Percentiles rank a stretch among this genome's conserved stretches.
Conservation (phyloP, 1,140 invertebrate species). For the Oppia nitens region DNA sequence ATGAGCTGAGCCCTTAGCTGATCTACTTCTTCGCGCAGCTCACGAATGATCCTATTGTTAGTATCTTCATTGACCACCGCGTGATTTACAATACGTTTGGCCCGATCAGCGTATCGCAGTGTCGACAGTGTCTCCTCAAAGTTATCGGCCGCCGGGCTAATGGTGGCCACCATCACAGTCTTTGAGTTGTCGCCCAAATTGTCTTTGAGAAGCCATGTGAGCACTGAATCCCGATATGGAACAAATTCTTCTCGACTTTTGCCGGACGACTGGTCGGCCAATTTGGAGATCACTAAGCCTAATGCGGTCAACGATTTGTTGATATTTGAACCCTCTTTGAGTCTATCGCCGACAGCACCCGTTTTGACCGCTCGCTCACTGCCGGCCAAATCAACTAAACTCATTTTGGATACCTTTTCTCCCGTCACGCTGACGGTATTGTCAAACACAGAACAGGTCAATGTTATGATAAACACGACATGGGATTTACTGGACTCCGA, state of each 20-base stretch:
- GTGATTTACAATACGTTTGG: constrained; percentile 95
- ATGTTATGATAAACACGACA: constrained; percentile 89
- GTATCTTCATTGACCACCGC: constrained; percentile 98
- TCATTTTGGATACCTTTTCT: constrained; percentile 89
- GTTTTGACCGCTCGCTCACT: constrained; percentile 93
- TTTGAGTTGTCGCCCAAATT: constrained; percentile 96
- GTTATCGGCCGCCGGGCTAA: constrained; percentile 92
- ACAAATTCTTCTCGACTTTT: constrained; percentile 82
- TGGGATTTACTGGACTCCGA: constrained; percentile 92
- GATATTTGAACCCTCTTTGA: constrained; percentile 91
- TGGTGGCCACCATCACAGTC: constrained; percentile 95
- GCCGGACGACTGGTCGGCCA: constrained; percentile 62
- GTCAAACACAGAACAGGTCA: constrained; percentile 62
- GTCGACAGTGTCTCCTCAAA: constrained; percentile 98
- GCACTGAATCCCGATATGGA: constrained; percentile 91
- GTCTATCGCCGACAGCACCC: constrained; percentile 86
- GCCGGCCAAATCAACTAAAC: constrained; percentile 91
- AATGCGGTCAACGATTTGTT: constrained; percentile 95
- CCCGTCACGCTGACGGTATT: constrained; percentile 51
- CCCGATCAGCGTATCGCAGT: constrained; percentile 63
- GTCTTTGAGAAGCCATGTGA: constrained; percentile 94
- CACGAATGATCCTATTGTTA: constrained; percentile 86
- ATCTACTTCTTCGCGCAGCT: constrained; percentile 88
- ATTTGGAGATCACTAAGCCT: constrained; percentile 90
- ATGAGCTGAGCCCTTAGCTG: constrained; percentile 57